Conservation (phyloP, 2,113 vertebrate genomes). For the Dromas ardeola region DNA sequence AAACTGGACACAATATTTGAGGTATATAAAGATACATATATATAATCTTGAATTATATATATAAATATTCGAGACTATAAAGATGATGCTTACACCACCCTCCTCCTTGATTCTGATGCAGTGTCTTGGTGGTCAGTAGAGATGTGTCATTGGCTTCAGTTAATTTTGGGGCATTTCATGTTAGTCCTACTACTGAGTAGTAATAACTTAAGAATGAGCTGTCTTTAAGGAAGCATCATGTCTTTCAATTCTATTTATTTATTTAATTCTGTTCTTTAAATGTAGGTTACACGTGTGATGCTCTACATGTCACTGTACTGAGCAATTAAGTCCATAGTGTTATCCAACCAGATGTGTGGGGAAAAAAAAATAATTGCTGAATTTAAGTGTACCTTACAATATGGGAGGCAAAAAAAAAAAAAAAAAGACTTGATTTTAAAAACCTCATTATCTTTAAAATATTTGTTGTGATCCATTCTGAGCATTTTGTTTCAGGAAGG, state of each 20-base stretch:
- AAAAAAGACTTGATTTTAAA: neutral
- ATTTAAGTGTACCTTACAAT: neutral
- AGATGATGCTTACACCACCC: neutral
- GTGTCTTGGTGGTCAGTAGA: neutral
- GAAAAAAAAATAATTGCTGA: neutral
- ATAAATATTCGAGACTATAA: too few relatives aligned
- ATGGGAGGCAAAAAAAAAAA: accelerated
- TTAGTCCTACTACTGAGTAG: neutral
- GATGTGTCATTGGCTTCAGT: neutral
- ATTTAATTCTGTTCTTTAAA: too few relatives aligned
- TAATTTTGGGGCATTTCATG: neutral
- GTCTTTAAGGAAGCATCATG: neutral
- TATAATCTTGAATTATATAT: too few relatives aligned
- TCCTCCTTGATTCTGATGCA: neutral
- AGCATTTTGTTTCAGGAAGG: neutral
- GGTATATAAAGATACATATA: too few relatives aligned
- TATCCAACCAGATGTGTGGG: neutral
- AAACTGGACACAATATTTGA: neutral
- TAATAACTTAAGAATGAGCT: neutral
- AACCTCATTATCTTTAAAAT: neutral
- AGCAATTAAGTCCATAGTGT: too few relatives aligned
- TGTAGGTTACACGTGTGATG: too few relatives aligned
- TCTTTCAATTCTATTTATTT: neutral
- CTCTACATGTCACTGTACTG: neutral
- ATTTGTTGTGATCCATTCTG: neutral